A percentile compares a stretch with the other conserved stretches of the same genome.
Evolutionary conservation across 1,140 invertebrate genomes (phyloP).

Genomic region (Ladona fulva): DNA sequence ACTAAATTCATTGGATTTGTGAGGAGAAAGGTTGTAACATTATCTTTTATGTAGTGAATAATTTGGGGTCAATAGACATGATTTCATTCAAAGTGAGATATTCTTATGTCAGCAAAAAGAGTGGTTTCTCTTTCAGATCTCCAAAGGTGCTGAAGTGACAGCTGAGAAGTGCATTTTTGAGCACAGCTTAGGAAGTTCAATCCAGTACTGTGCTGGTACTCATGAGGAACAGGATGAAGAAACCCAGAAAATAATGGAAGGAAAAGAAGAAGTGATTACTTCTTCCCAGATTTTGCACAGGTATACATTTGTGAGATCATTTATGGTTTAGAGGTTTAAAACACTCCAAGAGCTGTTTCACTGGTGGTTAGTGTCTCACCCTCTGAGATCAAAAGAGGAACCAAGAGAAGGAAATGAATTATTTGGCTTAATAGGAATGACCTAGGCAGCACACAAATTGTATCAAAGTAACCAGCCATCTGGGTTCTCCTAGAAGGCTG

Average conservation of each 20-base stretch:
- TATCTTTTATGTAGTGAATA: background rate
- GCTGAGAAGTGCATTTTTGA: background rate
- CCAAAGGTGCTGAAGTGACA: background rate
- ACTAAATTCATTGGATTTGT: background rate
- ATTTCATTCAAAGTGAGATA: background rate
- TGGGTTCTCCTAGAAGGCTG: too few relatives aligned
- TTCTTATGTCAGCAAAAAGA: background rate
- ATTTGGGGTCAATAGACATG: background rate
- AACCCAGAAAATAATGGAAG: background rate
- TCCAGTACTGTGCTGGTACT: background rate
- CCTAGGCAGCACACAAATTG: background rate
- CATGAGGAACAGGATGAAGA: background rate
- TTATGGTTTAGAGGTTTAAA: background rate
- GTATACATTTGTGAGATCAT: background rate
- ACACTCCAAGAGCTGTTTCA: too few relatives aligned
- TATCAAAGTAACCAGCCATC: too few relatives aligned
- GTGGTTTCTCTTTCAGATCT: background rate
- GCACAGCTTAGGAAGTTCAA: background rate
- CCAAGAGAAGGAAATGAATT: background rate
- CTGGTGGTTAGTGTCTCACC: background rate
- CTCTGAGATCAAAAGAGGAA: background rate
- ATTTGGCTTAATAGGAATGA: background rate
- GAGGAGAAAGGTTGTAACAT: background rate
- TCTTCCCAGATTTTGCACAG: background rate
- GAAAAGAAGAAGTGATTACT: background rate